Conservation (phyloP, 1,140 invertebrate genomes). For the Drosophila hydei region DNA sequence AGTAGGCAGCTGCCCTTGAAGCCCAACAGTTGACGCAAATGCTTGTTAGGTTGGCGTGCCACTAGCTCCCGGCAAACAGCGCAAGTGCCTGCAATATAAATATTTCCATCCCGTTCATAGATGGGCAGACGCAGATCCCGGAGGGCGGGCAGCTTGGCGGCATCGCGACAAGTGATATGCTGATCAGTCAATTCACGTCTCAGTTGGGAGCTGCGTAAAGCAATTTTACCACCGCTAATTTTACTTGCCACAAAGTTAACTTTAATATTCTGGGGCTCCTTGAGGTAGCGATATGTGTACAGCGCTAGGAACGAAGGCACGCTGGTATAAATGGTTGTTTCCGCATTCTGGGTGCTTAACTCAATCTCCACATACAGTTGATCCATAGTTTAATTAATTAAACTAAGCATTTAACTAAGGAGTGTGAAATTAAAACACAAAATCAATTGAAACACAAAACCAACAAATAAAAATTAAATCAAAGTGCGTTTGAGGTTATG, state of each 20-base stretch:
- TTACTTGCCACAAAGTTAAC: conserved; percentile 72
- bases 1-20: conserved; percentile 91
- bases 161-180: conserved; percentile 69
- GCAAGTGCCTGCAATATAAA: conserved; percentile 87
- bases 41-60: conserved; percentile 58
- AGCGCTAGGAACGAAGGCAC: conserved; percentile 73
- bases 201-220: conserved; percentile 60
- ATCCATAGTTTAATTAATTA: conserved; percentile 67
- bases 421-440: conserved; percentile 34
- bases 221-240: conserved; percentile 59
- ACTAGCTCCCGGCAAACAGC: conserved; percentile 88
- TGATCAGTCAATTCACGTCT: conserved; percentile 66
- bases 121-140: conserved; percentile 68
- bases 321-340: conserved; percentile 74
- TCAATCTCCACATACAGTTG: conserved; percentile 80
- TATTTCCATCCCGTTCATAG: conserved; percentile 85
- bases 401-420: conserved; percentile 63
- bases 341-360: conserved; percentile 64
- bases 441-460: conserved; percentile 53
- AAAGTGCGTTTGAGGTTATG: conserved; percentile 46
- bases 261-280: conserved; percentile 62
- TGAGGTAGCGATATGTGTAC: conserved; percentile 66
- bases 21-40: conserved; percentile 87
- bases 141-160: conserved; percentile 56
- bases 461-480: conserved; percentile 38